Evolutionary conservation across 2,113 vertebrate species (phyloP), one percentile per base, ranked within the genome.

Genomic region (Myrmecophaga tridactyla): DNA sequence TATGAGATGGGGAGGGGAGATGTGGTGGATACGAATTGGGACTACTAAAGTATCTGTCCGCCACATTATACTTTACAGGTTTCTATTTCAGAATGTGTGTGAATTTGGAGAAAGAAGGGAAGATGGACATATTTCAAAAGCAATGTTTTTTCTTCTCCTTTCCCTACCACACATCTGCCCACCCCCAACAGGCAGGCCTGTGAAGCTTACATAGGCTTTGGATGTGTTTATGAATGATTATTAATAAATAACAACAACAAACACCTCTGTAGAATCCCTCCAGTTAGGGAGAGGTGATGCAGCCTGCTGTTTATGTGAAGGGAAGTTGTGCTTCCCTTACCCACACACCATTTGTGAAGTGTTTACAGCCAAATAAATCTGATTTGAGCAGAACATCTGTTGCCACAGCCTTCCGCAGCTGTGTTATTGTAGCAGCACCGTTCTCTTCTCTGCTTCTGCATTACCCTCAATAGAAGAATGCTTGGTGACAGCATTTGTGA

Each of bases 381-480:
- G 36, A 89, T 58, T 97, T 41, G 53, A 21, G 87, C 81, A 75
- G 90, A 90, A 96, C 85, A 97, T 94, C 96, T 98, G 92, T 90
- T 86, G 85, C 78, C 85, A 80, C 75, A 86, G 46, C 25, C 63
- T 53, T n/a, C 95, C 11, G 0, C 51, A 96, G 58, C 97, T 96
- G 86, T 81, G 78, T 6, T 69, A 25, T 27, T 4, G 11, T 75
- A 92, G 89, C 11, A 67, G 76, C n/a, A 60, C 13, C 39, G 58
- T 25, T 62, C 60, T 88, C 83, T 12, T 56, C 36, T 81, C n/a
- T 3, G 0, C 13, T 36, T 27, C 86, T 31, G 25, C 1, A 1
- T 25, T 65, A 27, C 53, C 18, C 9, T 6, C 56, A 14, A 10
- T 1, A 60, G 78, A 56, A 77, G 60, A 58, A 43, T 36, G 63